Conservation (phyloP, 2,888 invertebrate genomes). For the Amitus sp. region DNA sequence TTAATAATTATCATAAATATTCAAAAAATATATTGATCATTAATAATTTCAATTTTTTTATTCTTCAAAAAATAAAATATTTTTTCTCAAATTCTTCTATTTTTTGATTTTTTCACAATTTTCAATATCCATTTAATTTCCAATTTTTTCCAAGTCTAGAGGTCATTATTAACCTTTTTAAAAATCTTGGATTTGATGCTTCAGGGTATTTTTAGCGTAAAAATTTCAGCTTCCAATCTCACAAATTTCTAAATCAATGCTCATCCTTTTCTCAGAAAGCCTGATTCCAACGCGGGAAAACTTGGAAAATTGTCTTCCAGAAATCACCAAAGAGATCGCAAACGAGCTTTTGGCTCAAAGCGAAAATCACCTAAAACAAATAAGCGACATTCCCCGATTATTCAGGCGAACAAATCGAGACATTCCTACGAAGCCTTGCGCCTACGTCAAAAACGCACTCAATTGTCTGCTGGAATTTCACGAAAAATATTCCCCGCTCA, state of each 20-base stretch:
- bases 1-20: too few relatives aligned
- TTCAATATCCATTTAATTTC: too few relatives aligned
- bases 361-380: slow-evolving; percentile 77
- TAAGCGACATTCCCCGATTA: slow-evolving; percentile 92
- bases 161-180: too few relatives aligned
- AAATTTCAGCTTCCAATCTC: too few relatives aligned
- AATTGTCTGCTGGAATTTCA: slow-evolving; percentile 72
- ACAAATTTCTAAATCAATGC: neutral
- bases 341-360: slow-evolving; percentile 65
- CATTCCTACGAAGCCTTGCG: slow-evolving; percentile 82
- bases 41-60: too few relatives aligned
- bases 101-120: too few relatives aligned
- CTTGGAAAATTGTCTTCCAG: slow-evolving; percentile 48
- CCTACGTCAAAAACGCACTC: slow-evolving; percentile 78
- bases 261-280: slow-evolving; percentile 43
- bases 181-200: too few relatives aligned
- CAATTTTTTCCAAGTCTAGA: too few relatives aligned
- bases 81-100: too few relatives aligned
- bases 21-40: too few relatives aligned
- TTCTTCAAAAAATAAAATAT: too few relatives aligned
- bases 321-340: slow-evolving; percentile 62
- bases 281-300: slow-evolving; percentile 43
- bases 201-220: too few relatives aligned
- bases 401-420: slow-evolving; percentile 93
- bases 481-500: slow-evolving; percentile 65